Evolutionary conservation across 2,888 invertebrate genomes (phyloP), one percentile per base, ranked within the genome.

Genomic region (Acrobasis repandana): DNA sequence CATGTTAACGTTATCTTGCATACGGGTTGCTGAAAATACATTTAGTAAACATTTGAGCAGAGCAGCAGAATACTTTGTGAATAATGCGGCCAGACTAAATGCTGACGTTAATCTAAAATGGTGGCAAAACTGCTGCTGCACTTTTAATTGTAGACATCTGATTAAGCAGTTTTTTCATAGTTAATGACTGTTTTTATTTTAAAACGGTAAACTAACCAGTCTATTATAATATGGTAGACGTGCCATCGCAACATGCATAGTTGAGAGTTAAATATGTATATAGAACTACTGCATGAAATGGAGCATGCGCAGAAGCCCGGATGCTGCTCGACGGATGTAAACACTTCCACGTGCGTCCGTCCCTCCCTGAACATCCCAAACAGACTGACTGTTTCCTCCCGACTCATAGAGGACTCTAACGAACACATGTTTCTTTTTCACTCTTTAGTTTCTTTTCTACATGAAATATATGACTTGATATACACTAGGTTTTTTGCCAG

Each of bases 261-360:
- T 8, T 28, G 28, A 28, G 2, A 28, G 28, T 28, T 58, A 60
- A 59, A 61, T 60, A 62, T 54, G 14, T 18, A 62, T 54, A 18
- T 18, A 34, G 15, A 43, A 3, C 28, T 11, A 54, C 38, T 54
- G 54, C 54, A 54, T 54, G 43, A 54, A 54, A 54, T 38, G 34
- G 36, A 34, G 56, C 52, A 52, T 69, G 67, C 73, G 67, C 71
- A 82, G 82, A 77, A 76, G 76, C 65, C 63, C 70, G 72, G 72
- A 70, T 74, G 72, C 72, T 67, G 76, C 72, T 71, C 76, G 77
- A 72, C 86, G 88, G 88, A 90, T 85, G 84, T 85, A 85, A 88
- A 86, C 87, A 87, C 83, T 85, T 87, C 86, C 88, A 86, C 79
- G 83, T 86, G 86, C 83, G 79, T 81, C 82, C 43, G 43, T 43